Evolutionary conservation across 2,113 vertebrate species (phyloP).

Genomic region (Larimichthys polyactis): DNA sequence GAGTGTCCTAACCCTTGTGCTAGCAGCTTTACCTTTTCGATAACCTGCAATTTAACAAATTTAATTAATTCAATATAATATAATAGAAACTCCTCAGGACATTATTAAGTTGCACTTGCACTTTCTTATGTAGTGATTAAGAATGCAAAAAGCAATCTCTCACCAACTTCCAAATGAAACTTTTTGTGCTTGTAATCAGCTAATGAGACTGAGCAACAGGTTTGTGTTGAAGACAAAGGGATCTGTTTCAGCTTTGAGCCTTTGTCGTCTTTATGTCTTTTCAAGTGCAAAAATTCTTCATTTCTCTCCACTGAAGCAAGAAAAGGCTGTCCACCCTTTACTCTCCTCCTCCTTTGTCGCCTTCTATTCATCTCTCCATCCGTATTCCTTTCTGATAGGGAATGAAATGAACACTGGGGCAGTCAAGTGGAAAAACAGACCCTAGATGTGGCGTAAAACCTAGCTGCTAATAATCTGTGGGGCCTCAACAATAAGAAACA

Average conservation of each 20-base stretch:
- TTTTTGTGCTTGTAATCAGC: conserved; percentile 10
- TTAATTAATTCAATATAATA: not conserved
- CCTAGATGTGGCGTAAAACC: conserved; percentile 48
- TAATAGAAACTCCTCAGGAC: not conserved
- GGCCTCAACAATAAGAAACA: conserved; percentile 47
- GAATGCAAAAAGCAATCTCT: conserved; percentile 16
- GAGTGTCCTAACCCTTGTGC: not conserved
- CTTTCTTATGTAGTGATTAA: not conserved
- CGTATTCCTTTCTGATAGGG: conserved; percentile 62
- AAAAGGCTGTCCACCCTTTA: conserved; percentile 67
- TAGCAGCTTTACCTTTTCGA: not conserved
- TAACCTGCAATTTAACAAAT: not conserved
- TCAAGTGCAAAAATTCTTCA: conserved; percentile 68
- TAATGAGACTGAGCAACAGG: conserved; percentile 33
- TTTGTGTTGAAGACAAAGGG: conserved; percentile 58
- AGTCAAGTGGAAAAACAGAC: conserved; percentile 70
- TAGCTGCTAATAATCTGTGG: conserved; percentile 63
- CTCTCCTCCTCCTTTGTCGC: conserved; percentile 70
- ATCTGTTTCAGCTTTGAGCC: conserved; percentile 40
- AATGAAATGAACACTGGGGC: conserved; percentile 61
- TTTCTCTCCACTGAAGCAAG: conserved; percentile 74
- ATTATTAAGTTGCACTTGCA: not conserved
- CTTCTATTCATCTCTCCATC: conserved; percentile 60
- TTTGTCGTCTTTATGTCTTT: conserved; percentile 57
- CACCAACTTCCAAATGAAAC: conserved; percentile 9